These are phyloP conservation scores for Porites lutea DNA, from an alignment of 64 coral and sea anemone genomes.

Conservation along the genomic window DNA sequence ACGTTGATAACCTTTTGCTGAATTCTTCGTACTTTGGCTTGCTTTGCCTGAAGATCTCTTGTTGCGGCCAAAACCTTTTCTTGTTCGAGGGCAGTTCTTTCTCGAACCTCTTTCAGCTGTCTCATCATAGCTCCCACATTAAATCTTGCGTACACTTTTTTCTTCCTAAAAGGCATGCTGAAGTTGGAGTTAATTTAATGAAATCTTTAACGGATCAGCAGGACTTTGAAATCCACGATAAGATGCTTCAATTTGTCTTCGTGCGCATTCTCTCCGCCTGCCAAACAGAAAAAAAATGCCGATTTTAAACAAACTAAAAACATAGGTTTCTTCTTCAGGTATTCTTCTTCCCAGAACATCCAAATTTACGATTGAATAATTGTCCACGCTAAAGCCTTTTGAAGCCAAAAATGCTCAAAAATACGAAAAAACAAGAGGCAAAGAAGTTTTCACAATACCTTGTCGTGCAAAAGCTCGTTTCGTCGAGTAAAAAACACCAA, in stretches of 20 bases:
- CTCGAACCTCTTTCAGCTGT: conserved; percentile 37
- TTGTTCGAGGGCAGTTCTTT: conserved; percentile 14
- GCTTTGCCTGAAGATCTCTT: conserved; percentile 35
- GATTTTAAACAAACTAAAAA: conserved; percentile 7
- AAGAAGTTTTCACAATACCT: no score
- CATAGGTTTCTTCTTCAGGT: not conserved
- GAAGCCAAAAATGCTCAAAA: no score
- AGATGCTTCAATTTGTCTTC: no score
- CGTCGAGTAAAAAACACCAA: no score
- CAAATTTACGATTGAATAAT: no score
- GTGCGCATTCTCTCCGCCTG: conserved; percentile 39
- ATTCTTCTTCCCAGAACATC: no score
- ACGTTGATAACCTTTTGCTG: conserved; percentile 2
- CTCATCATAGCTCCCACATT: conserved; percentile 61
- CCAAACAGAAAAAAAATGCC: not conserved
- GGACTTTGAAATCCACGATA: no score
- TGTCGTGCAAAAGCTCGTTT: no score
- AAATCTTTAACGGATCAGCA: no score
- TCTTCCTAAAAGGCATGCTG: conserved; percentile 1
- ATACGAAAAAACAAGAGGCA: no score
- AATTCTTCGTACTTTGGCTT: conserved; percentile 42
- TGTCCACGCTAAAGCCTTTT: no score
- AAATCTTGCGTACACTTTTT: conserved; percentile 39
- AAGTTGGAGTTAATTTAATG: no score
- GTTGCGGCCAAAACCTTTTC: conserved; percentile 31